Conservation (phyloP, 1,140 invertebrate species). For the Trichonephila clavata region DNA sequence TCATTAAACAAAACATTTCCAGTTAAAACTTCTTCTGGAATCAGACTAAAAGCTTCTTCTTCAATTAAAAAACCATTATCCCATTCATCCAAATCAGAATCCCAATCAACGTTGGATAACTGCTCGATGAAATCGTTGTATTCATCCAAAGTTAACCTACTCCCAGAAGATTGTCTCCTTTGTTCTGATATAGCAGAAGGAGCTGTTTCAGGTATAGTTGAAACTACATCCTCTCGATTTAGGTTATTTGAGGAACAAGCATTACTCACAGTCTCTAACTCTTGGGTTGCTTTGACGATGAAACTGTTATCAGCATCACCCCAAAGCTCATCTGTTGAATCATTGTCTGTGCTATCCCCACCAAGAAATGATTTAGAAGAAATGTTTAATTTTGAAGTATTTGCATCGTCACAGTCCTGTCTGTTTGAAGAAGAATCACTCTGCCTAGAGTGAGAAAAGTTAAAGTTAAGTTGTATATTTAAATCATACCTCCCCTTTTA, state of each 20-base stretch:
- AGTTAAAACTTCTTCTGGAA: slow-evolving; percentile 59
- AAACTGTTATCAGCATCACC: slow-evolving; percentile 67
- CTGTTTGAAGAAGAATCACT: neutral
- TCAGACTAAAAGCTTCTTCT: slow-evolving; percentile 56
- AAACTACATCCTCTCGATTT: neutral
- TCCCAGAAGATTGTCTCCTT: neutral
- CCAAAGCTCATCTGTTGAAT: slow-evolving; percentile 67
- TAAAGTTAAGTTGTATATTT: neutral
- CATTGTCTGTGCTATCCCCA: slow-evolving; percentile 43
- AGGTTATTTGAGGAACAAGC: neutral
- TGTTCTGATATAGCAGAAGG: neutral
- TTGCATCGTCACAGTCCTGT: neutral
- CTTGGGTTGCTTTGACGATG: slow-evolving; percentile 67
- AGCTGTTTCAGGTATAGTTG: slow-evolving; percentile 54
- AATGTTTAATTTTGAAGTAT: slow-evolving; percentile 6
- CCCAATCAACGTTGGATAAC: slow-evolving; percentile 53
- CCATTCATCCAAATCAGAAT: slow-evolving; percentile 55
- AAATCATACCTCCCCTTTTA: too few species aligned
- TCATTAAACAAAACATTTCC: neutral
- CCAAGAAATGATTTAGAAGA: slow-evolving; percentile 53
- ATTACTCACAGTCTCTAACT: neutral
- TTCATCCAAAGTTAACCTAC: slow-evolving; percentile 3
- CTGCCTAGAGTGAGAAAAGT: neutral
- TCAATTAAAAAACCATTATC: slow-evolving; percentile 64
- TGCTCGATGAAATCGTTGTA: slow-evolving; percentile 8